phyloP scores from a whole-genome alignment of 2,113 vertebrate species.

The Macaca mulatta region DNA sequence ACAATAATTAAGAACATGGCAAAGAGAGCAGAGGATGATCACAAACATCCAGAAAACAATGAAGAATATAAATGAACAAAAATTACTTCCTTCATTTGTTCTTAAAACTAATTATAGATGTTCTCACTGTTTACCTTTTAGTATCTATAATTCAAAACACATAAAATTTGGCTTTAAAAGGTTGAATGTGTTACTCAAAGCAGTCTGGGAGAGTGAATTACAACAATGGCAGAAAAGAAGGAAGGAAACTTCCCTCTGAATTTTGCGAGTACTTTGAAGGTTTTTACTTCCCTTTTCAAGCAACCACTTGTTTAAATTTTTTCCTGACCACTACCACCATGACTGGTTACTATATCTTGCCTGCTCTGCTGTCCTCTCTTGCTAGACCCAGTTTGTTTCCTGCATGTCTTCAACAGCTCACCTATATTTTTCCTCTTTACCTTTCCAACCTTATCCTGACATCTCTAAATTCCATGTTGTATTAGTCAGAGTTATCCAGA shows the following conservation, averaged over 20 bases:
- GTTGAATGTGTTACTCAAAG: background rate
- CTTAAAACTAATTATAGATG: slow-evolving; percentile 29
- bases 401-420: background rate
- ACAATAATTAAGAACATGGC: slow-evolving; percentile 26
- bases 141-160: background rate
- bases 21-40: background rate
- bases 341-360: background rate
- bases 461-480: background rate
- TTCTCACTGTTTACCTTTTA: background rate
- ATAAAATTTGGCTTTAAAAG: slow-evolving; percentile 47
- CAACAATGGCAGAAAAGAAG: background rate
- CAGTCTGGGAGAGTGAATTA: background rate
- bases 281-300: background rate
- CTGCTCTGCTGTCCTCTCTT: background rate
- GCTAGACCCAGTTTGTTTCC: background rate
- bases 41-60: slow-evolving; percentile 22
- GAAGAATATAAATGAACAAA: slow-evolving; percentile 31
- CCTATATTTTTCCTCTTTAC: background rate
- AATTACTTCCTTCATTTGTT: slow-evolving; percentile 21
- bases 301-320: background rate
- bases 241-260: background rate
- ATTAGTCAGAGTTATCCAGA: background rate
- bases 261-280: background rate
- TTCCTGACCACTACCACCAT: background rate
- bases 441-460: background rate